Base-by-base conservation (phyloP, 2,888 invertebrate species). In the Megalurothrips usitatus region DNA sequence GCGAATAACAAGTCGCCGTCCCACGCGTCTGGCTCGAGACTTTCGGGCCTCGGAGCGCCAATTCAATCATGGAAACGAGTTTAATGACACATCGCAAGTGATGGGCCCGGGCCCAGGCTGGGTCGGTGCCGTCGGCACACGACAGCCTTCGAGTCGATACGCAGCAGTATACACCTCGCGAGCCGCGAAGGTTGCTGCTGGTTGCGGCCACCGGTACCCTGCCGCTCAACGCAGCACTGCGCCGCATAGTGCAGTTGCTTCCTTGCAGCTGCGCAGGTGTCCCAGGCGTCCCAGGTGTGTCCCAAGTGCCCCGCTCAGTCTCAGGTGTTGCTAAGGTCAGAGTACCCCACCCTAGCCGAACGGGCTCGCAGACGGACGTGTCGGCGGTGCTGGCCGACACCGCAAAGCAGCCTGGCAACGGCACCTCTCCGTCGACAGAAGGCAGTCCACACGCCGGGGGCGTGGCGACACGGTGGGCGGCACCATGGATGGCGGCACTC, bases 251-350 rank as follows among this genome's bases (percentile, higher is more conserved):
- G 68, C 23, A 11, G 26, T n/a, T 26, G 68, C 23, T 26, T 75
- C 23, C 68, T 11, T 75, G 68, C 68, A 75, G 68, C 26, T 75
- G 68, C 23, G 26, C 68, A 23, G 11, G 68, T 63, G 23, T 43
- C 58, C 58, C 12, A 52, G 52, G 63, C 63, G 63, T 63, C 19
- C 19, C 68, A 23, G 68, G 68, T 23, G 68, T 26, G 68, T 58
- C 68, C 68, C 68, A 68, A 23, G 68, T 75, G 26, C 68, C 58
- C 68, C 68, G n/a, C n/a, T n/a, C n/a, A n/a, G n/a, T n/a, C 68
- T 26, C 68, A 75, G 68, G 68, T 75, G 68, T 75, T 26, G 68
- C 23, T 75, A 75, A 75, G 68, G 68, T 75, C 68, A 75, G 68
- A 68, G 68, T 68, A 23, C 68, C 68, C 68, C 23, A 26, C 8